Conservation (phyloP, 2,113 vertebrate genomes). For the Xenopus borealis region DNA sequence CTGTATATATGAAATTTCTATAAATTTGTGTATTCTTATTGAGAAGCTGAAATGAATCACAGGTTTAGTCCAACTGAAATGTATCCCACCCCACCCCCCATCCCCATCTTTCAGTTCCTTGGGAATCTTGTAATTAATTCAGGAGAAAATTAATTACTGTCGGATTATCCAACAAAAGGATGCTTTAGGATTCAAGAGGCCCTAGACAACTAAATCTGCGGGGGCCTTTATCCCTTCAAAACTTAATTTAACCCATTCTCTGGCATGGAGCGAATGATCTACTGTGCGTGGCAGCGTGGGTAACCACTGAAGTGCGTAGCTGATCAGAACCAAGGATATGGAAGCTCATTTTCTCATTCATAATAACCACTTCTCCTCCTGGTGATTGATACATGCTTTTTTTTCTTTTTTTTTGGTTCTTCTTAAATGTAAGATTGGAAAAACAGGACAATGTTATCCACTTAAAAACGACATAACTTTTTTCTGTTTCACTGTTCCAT, state of each 20-base stretch:
- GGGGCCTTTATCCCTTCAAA: slow-evolving; percentile 12
- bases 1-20: no score
- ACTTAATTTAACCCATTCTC: slow-evolving; percentile 30
- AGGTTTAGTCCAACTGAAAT: slow-evolving; percentile 22
- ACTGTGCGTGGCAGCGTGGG: no score
- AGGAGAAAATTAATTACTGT: slow-evolving; percentile 80
- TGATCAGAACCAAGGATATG: background rate
- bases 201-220: slow-evolving; percentile 22
- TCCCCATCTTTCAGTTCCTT: slow-evolving; percentile 23
- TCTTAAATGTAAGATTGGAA: no score
- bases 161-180: slow-evolving; percentile 59
- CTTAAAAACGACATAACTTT: background rate
- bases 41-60: slow-evolving; percentile 10
- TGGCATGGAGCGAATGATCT: background rate
- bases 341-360: no score
- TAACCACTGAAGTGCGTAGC: background rate
- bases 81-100: slow-evolving; percentile 5
- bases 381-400: no score
- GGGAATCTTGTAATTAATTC: slow-evolving; percentile 76
- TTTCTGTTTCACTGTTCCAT: no score
- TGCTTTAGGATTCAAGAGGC: slow-evolving; percentile 44
- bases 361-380: background rate
- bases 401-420: no score
- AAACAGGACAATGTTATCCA: no score
- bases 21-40: background rate